A percentile compares a stretch with the other conserved stretches of the same genome.
Evolutionary conservation across 92 coral and sea anemone genomes (phyloP).

Genomic region (Paragorgia papillata): DNA sequence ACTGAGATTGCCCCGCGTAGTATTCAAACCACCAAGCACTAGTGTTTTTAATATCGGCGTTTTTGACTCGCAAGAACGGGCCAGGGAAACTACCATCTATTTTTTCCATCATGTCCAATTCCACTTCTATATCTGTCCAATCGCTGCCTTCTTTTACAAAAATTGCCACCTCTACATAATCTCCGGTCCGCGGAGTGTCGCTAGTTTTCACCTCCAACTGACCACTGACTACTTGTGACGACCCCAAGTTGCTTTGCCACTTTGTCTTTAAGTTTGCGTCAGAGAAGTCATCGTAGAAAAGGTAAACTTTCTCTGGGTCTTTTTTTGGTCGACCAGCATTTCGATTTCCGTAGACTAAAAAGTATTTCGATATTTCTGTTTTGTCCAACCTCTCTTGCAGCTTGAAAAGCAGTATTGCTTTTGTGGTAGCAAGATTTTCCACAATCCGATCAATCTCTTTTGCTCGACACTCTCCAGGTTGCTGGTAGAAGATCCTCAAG

Average conservation of each 20-base stretch:
- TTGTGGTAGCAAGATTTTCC: slow-evolving; percentile 51
- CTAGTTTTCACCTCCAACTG: slow-evolving; percentile 62
- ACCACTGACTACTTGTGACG: slow-evolving; percentile 53
- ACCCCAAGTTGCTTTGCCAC: slow-evolving; percentile 63
- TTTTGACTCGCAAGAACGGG: slow-evolving; percentile 60
- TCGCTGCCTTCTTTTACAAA: slow-evolving; percentile 56
- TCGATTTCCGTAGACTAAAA: slow-evolving; percentile 56
- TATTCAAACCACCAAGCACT: slow-evolving; percentile 92
- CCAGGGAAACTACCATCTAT: slow-evolving; percentile 60
- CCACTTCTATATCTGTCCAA: slow-evolving; percentile 81
- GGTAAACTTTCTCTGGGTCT: slow-evolving; percentile 58
- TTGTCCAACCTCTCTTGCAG: slow-evolving; percentile 46
- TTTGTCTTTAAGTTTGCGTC: slow-evolving; percentile 37
- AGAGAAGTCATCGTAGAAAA: slow-evolving; percentile 67
- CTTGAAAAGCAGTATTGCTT: slow-evolving; percentile 45
- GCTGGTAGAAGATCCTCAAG: slow-evolving; percentile 54
- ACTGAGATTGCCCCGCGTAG: slow-evolving; percentile 39
- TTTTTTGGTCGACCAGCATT: slow-evolving; percentile 54
- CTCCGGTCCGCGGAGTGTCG: slow-evolving; percentile 46
- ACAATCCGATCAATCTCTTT: slow-evolving; percentile 59
- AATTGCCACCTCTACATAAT: slow-evolving; percentile 59
- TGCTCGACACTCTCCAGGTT: slow-evolving; percentile 27
- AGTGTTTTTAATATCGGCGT: slow-evolving; percentile 48
- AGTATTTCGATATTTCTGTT: slow-evolving; percentile 47
- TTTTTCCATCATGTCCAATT: slow-evolving; percentile 74